Conservation (phyloP, 2,888 invertebrate species). For the Iphiclides podalirius region DNA sequence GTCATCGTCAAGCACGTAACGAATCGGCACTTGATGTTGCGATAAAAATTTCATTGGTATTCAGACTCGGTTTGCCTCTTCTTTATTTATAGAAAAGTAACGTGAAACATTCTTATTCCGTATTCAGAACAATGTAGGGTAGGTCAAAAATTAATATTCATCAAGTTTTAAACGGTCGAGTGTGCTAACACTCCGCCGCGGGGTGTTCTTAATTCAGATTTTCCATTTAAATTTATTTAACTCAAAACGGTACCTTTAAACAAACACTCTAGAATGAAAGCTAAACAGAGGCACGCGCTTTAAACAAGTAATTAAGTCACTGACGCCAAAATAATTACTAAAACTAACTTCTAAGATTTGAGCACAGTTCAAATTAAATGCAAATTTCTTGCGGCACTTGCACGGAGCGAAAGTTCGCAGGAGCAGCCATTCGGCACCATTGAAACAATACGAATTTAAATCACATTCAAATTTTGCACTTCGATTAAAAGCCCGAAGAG, state of each 20-base stretch:
- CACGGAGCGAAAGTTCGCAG: slow-evolving; percentile 38
- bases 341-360: slow-evolving; percentile 32
- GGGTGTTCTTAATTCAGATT: slow-evolving; percentile 10
- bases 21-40: neutral
- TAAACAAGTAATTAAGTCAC: slow-evolving; percentile 26
- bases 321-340: slow-evolving; percentile 29
- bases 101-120: neutral
- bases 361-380: slow-evolving; percentile 53
- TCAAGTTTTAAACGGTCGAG: slow-evolving; percentile 15
- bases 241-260: slow-evolving; percentile 15
- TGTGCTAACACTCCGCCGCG: neutral
- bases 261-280: slow-evolving; percentile 21
- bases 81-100: neutral
- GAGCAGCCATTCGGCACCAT: slow-evolving; percentile 50
- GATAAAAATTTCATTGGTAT: neutral
- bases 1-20: neutral
- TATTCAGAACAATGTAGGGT: neutral
- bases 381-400: slow-evolving; percentile 55
- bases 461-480: slow-evolving; percentile 76
- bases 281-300: slow-evolving; percentile 24
- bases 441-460: slow-evolving; percentile 73
- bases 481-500: slow-evolving; percentile 74
- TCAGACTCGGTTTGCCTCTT: neutral
- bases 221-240: slow-evolving; percentile 17
- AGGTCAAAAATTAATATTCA: slow-evolving; percentile 13